These are phyloP conservation scores for Lathronympha strigana DNA, from an alignment of 2,888 invertebrate species.

Conservation along the genomic window DNA sequence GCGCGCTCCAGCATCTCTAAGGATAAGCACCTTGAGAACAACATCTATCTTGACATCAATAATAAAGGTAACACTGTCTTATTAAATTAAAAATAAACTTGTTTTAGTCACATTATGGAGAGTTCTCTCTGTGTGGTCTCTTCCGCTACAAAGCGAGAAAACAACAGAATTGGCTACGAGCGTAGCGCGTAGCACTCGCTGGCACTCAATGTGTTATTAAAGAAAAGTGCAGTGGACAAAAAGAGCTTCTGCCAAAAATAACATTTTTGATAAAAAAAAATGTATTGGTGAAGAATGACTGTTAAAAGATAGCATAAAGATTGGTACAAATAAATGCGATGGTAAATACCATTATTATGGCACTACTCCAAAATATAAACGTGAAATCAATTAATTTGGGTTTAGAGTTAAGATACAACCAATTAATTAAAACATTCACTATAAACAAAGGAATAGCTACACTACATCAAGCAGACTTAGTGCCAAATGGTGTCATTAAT, in stretches of 20 bases:
- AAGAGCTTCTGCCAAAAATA: too few species aligned
- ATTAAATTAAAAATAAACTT: not conserved
- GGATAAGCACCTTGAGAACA: constrained; percentile 69
- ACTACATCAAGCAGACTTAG: not conserved
- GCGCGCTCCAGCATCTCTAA: constrained; percentile 62
- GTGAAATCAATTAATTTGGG: constrained; percentile 16
- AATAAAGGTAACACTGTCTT: constrained; percentile 62
- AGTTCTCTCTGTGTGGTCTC: too few species aligned
- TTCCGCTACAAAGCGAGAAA: too few species aligned
- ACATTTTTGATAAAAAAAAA: not conserved
- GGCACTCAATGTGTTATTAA: too few species aligned
- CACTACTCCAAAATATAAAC: constrained; percentile 4
- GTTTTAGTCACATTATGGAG: too few species aligned
- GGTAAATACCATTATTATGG: not conserved
- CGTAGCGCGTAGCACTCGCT: too few species aligned
- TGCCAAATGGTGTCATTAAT: not conserved
- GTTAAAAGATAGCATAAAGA: not conserved
- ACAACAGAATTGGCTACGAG: too few species aligned
- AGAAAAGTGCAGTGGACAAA: too few species aligned
- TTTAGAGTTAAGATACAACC: constrained; percentile 7
- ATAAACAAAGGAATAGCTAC: not conserved
- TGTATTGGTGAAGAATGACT: not conserved
- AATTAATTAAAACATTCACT: not conserved
- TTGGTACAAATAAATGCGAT: not conserved
- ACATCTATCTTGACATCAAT: constrained; percentile 72